Conservation (phyloP, 1,140 invertebrate species). For the Chymomyza costata region DNA sequence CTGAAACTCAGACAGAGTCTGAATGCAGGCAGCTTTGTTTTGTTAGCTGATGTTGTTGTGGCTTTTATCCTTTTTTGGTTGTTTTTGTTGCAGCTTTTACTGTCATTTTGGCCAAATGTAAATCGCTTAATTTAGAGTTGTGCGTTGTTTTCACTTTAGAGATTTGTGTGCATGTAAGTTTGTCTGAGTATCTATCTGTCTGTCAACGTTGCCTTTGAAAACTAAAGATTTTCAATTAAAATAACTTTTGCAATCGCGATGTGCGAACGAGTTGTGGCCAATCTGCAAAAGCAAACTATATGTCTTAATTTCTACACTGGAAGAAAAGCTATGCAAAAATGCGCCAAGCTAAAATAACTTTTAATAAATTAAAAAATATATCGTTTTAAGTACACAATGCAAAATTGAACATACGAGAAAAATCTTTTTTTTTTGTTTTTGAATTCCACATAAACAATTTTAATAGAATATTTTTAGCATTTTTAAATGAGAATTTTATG, state of each 20-base stretch:
- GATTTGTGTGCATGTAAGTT: not conserved
- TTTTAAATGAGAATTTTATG: too few species aligned
- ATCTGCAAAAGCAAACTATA: slow-evolving; percentile 5
- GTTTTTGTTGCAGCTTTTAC: slow-evolving; percentile 39
- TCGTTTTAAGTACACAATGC: too few species aligned
- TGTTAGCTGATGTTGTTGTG: not conserved
- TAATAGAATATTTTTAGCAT: too few species aligned
- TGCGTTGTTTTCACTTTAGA: slow-evolving; percentile 12
- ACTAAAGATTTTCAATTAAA: slow-evolving; percentile 70
- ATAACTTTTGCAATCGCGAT: slow-evolving; percentile 63
- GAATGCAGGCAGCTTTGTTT: not conserved
- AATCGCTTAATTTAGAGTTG: slow-evolving; percentile 40
- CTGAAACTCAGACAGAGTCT: not conserved
- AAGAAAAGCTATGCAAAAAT: slow-evolving; percentile 4
- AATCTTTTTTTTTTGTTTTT: too few species aligned
- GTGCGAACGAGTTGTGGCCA: slow-evolving; percentile 31
- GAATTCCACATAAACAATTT: too few species aligned
- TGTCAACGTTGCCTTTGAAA: slow-evolving; percentile 32
- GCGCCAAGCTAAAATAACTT: too few species aligned
- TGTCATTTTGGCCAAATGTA: slow-evolving; percentile 29
- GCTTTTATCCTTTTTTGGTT: not conserved
- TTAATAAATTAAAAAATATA: too few species aligned
- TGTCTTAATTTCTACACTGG: slow-evolving; percentile 13
- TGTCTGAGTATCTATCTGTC: slow-evolving; percentile 2
- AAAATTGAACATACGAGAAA: too few species aligned